Percentiles rank a stretch among this genome's conserved stretches.
These are phyloP conservation scores for Idaea aversata DNA, from an alignment of 2,888 invertebrate species.

Conservation along the genomic window DNA sequence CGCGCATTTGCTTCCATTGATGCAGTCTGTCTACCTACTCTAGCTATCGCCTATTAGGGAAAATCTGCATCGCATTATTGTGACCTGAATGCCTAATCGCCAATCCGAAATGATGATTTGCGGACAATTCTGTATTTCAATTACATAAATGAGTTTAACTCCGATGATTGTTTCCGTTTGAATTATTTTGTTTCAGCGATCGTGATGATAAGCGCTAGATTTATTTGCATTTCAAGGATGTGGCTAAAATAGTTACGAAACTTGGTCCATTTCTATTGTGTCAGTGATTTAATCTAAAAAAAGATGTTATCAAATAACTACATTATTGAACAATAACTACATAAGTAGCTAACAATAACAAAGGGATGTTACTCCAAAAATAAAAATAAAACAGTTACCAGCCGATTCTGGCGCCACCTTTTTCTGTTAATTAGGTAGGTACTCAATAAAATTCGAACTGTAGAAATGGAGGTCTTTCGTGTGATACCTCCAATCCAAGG, in stretches of 20 bases:
- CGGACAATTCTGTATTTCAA: slow-evolving; percentile 62
- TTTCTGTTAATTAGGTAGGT: too few species aligned
- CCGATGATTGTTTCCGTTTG: slow-evolving; percentile 72
- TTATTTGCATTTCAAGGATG: slow-evolving; percentile 57
- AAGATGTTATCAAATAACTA: background rate
- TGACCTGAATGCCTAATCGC: slow-evolving; percentile 72
- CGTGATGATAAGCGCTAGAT: slow-evolving; percentile 44
- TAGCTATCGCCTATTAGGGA: slow-evolving; percentile 52
- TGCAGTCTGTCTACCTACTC: slow-evolving; percentile 49
- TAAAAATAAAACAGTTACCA: too few species aligned
- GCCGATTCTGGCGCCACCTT: too few species aligned
- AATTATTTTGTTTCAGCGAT: slow-evolving; percentile 53
- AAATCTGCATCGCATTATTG: slow-evolving; percentile 56
- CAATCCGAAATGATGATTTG: slow-evolving; percentile 67
- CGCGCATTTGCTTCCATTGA: slow-evolving; percentile 73
- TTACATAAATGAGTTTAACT: slow-evolving; percentile 65
- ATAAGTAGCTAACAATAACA: background rate
- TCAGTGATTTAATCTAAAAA: background rate
- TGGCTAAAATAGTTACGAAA: slow-evolving; percentile 7
- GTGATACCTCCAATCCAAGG: too few species aligned
- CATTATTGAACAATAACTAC: background rate
- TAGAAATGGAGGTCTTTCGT: too few species aligned
- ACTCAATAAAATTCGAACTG: too few species aligned
- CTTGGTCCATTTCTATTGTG: slow-evolving; percentile 6
- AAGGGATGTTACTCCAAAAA: background rate